Conservation (phyloP, 2,797 vertebrate genomes). For the Aphelocoma californica region DNA sequence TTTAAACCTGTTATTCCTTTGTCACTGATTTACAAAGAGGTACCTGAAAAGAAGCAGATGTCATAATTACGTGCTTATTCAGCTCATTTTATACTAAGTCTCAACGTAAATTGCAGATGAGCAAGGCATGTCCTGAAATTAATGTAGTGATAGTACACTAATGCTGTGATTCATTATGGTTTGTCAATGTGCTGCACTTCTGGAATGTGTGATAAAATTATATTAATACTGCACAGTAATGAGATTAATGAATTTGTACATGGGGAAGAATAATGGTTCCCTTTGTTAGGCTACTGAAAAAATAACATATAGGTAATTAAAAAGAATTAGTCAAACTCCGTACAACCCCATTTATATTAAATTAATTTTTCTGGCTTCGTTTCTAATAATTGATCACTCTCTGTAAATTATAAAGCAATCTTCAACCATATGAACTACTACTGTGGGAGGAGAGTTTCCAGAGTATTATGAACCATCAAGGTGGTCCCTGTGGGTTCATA, state of each 20-base stretch:
- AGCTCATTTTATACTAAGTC: conserved; percentile 76
- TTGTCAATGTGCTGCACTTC: conserved; percentile 87
- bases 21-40: conserved; percentile 80
- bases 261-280: conserved; percentile 80
- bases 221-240: conserved; percentile 99
- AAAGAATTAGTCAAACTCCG: conserved; percentile 95
- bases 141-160: conserved; percentile 85
- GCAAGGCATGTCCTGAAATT: conserved; percentile 83
- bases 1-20: conserved; percentile 82
- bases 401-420: conserved; percentile 76
- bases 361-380: conserved; percentile 82
- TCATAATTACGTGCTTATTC: conserved; percentile 83
- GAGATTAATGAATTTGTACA: conserved; percentile 96
- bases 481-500: conserved; percentile 80
- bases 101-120: conserved; percentile 81
- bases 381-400: conserved; percentile 82
- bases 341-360: conserved; percentile 82
- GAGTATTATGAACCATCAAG: conserved; percentile 77
- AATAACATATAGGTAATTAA: conserved; percentile 98
- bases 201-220: conserved; percentile 99
- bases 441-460: conserved; percentile 65
- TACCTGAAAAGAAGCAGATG: conserved; percentile 81
- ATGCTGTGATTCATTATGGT: conserved; percentile 87
- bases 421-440: conserved; percentile 58
- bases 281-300: conserved; percentile 90